Base-by-base conservation (phyloP, 2,797 vertebrate species). In the Calcarius lapponicus region DNA sequence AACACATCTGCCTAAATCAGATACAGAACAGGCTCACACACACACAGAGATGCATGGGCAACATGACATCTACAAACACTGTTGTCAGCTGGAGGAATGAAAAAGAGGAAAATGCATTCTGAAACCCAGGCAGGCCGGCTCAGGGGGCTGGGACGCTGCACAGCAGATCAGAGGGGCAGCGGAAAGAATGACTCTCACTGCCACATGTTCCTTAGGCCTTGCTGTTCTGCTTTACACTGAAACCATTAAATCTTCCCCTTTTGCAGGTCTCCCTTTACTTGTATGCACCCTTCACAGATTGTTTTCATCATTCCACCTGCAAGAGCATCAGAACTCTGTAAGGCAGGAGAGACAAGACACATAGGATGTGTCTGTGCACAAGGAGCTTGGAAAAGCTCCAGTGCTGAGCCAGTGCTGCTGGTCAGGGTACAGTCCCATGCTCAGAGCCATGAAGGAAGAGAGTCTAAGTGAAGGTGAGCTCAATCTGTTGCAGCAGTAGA, bases 61-160 rank as follows among this genome's bases (percentile, higher is more conserved):
- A 93, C 86, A 58, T 12, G 20, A 95, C 88, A 91, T 86, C 94
- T 95, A 94, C 86, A 86, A 80, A 97, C 87, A 90, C 36, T 69
- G 53, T 74, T 94, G 82, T 96, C 92, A 94, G 57, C 92, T 95
- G 88, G 47, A 96, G 78, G 82, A 87, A 97, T 81, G 93, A 90
- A 90, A 95, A 84, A 96, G 86, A 95, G 76, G 43, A 85, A 73
- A 94, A 87, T 73, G 66, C 1, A 21, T 94, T 97, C 96, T 96
- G 97, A 96, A 96, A 97, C 97, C 97, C 97, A 97, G 97, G 97
- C 96, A 95, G 93, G 92, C 94, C 92, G 12, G 90, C 84, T 78
- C 90, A 93, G 81, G 16, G 82, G 85, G 82, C 89, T 93, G 83
- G 84, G 84, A 67, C 90, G 89, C 72, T 96, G 88, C 78, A 53